Conservation (phyloP, 2,113 vertebrate species). For the Epinephelus moara region DNA sequence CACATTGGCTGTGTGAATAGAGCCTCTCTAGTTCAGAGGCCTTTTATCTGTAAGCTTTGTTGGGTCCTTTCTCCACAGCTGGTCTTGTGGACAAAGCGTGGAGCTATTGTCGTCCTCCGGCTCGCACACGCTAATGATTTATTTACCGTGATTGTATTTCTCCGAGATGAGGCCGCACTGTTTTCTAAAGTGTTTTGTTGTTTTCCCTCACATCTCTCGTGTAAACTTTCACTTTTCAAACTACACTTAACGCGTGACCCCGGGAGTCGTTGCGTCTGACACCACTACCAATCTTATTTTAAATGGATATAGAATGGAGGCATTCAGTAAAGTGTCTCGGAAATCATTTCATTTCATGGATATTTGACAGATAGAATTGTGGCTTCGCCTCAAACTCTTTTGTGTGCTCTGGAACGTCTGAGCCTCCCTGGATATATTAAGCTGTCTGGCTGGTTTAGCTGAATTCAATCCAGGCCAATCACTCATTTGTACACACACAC, state of each 20-base stretch:
- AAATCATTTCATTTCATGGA: slow-evolving; percentile 70
- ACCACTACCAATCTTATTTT: slow-evolving; percentile 31
- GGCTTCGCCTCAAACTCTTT: slow-evolving; percentile 46
- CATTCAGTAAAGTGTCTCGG: slow-evolving; percentile 46
- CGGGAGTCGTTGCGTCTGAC: background rate
- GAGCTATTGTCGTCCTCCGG: background rate
- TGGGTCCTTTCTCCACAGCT: slow-evolving; percentile 27
- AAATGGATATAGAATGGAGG: slow-evolving; percentile 40
- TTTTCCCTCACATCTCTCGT: background rate
- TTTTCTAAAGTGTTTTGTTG: background rate
- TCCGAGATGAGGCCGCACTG: background rate
- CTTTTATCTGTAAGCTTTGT: slow-evolving; percentile 43
- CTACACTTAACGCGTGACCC: slow-evolving; percentile 1
- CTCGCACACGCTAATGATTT: slow-evolving; percentile 38
- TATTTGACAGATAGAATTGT: slow-evolving; percentile 67
- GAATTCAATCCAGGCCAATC: slow-evolving; percentile 57
- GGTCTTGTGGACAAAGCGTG: slow-evolving; percentile 22
- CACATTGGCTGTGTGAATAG: slow-evolving; percentile 58
- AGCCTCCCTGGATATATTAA: slow-evolving; percentile 63
- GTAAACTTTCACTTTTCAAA: slow-evolving; percentile 24
- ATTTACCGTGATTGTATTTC: slow-evolving; percentile 28
- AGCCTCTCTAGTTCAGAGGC: slow-evolving; percentile 32
- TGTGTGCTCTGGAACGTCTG: slow-evolving; percentile 57
- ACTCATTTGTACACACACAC: background rate
- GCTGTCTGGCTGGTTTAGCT: slow-evolving; percentile 53